Evolutionary conservation across 2,888 invertebrate genomes (phyloP).

Genomic region (Prosopocoilus inquinatus): DNA sequence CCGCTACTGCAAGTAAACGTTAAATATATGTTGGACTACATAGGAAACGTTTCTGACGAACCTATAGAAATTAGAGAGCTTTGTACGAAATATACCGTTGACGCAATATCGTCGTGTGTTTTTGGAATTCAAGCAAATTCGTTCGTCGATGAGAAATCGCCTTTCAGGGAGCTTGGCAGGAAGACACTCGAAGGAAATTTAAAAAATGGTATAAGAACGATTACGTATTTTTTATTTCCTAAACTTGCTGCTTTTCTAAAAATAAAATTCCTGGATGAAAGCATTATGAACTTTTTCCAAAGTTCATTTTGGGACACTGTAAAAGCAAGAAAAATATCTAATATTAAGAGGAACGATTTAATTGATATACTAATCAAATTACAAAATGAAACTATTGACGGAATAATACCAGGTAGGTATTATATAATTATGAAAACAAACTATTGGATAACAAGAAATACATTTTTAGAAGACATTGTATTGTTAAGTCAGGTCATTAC

Average conservation of each 20-base stretch:
- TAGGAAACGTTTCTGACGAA: slow-evolving; percentile 2
- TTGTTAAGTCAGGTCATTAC: slow-evolving; percentile 59
- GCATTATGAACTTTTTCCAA: slow-evolving; percentile 13
- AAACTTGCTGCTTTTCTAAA: slow-evolving; percentile 20
- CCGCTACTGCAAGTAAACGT: no score
- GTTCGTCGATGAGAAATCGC: slow-evolving; percentile 37
- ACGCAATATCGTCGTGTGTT: slow-evolving; percentile 47
- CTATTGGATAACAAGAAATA: not conserved
- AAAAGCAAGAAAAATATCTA: slow-evolving; percentile 14
- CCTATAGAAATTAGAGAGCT: slow-evolving; percentile 31
- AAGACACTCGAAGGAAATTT: slow-evolving; percentile 35
- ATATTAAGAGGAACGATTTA: slow-evolving; percentile 54
- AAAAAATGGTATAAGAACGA: slow-evolving; percentile 25
- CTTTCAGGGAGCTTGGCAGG: slow-evolving; percentile 40
- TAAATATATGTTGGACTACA: not conserved
- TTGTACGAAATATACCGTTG: slow-evolving; percentile 44
- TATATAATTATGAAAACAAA: slow-evolving; percentile 28
- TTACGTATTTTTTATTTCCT: slow-evolving; percentile 26
- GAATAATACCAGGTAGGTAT: slow-evolving; percentile 30
- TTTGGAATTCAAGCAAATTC: slow-evolving; percentile 47
- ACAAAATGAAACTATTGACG: slow-evolving; percentile 46
- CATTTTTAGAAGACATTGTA: slow-evolving; percentile 52
- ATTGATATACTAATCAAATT: slow-evolving; percentile 59
- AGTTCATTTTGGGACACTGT: slow-evolving; percentile 17
- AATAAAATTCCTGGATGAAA: slow-evolving; percentile 14